Conservation (phyloP, 2,113 vertebrate genomes). For the Calidris pygmaea region DNA sequence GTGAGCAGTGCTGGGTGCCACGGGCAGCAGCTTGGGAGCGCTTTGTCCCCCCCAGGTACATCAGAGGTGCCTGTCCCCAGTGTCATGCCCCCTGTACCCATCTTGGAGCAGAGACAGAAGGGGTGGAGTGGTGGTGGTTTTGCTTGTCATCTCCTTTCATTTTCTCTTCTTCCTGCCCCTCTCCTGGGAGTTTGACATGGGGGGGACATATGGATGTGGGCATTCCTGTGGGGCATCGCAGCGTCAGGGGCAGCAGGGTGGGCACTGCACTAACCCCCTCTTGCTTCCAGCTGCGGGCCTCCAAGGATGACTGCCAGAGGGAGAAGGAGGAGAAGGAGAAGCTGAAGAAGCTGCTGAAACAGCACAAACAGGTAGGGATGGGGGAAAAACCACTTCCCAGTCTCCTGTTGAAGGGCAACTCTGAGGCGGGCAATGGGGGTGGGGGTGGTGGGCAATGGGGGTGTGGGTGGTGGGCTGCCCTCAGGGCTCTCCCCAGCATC, state of each 20-base stretch:
- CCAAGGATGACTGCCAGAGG: conserved; percentile 89
- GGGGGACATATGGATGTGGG: rapidly evolving
- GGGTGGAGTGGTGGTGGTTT: not conserved
- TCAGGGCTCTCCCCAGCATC: not conserved
- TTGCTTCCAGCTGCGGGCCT: conserved; percentile 82
- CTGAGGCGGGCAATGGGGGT: rapidly evolving
- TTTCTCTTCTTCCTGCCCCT: not conserved
- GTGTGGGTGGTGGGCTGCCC: not conserved
- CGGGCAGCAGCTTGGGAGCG: not conserved
- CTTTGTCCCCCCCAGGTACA: rapidly evolving
- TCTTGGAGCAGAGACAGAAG: not conserved
- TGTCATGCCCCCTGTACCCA: not conserved
- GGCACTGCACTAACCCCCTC: not conserved
- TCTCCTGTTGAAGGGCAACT: not conserved
- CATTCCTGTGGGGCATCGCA: not conserved
- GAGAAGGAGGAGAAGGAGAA: conserved; percentile 90
- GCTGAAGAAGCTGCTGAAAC: conserved; percentile 88
- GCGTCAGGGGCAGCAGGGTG: not conserved
- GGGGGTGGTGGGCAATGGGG: rapidly evolving
- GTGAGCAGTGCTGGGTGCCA: not conserved
- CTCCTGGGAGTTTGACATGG: not conserved
- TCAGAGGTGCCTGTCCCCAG: rapidly evolving
- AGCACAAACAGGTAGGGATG: conserved; percentile 89
- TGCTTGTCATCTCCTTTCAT: not conserved
- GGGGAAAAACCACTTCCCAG: not conserved